Evolutionary conservation across 1,140 invertebrate species (phyloP), one percentile per base, ranked within the genome.

Genomic region (Augochlora pura): DNA sequence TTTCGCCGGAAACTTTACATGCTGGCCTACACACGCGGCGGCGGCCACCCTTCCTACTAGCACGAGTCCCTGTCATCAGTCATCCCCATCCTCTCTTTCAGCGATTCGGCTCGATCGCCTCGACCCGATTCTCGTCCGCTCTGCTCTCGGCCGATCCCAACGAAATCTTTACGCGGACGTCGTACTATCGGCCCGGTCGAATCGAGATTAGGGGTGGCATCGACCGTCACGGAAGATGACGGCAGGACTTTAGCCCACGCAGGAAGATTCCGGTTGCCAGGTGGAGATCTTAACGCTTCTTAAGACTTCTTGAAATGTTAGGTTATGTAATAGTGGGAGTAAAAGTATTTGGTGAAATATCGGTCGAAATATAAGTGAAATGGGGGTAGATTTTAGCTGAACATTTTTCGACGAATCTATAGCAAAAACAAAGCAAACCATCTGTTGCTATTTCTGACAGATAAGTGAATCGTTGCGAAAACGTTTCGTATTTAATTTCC

Each of bases 161-260:
- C n/a, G n/a, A 72, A 77, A 39, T 4, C 27, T 70, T 49, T 25
- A 10, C 14, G n/a, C 23, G 25, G 23, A 3, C 27, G 32, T 32
- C n/a, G 8, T 46, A 38, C 62, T 49, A 27, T 23, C 18, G 46
- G 57, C 2, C 12, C 42, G 39, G 39, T 74, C 59, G 52, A 57
- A 39, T n/a, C 57, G 52, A 80, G 65, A 71, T 79, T 70, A 71
- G 57, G 52, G 25, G 23, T 52, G 54, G 32, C 67, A 77, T 18
- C 42, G 23, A 64, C 10, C 46, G 7, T 27, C 67, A 74, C 68
- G 69, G 42, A 63, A 42, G 49, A 25, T 74, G 66, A 64, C 8
- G 32, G 32, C 32, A 32, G 32, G 10, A 32, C 5, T 57, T 46
- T 32, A 49, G 52, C 27, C 66, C 23, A 84, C 71, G 54, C 57